Evolutionary conservation across 2,113 vertebrate genomes (phyloP).

Genomic region (Ariopsis seemanni): DNA sequence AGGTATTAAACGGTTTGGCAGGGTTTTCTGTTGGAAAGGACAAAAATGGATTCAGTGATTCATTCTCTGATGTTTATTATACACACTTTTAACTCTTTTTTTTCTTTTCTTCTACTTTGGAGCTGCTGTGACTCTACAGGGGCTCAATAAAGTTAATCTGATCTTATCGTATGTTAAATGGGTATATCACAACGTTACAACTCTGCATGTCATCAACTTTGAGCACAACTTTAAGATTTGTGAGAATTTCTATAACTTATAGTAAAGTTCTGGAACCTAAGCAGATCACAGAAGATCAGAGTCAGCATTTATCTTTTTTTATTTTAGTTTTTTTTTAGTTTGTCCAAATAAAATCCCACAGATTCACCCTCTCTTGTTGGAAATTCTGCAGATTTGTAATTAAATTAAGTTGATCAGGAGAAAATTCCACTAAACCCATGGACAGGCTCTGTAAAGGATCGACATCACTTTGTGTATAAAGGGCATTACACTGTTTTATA

Average conservation of each 20-base stretch:
- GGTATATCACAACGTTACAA: not conserved
- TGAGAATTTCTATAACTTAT: not conserved
- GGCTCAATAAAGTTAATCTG: too few species aligned
- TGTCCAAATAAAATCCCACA: not conserved
- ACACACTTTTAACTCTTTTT: too few species aligned
- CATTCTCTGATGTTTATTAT: too few species aligned
- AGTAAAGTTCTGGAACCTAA: not conserved
- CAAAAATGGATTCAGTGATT: too few species aligned
- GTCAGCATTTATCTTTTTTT: not conserved
- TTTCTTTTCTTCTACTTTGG: too few species aligned
- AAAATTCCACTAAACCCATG: not conserved
- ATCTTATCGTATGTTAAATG: too few species aligned
- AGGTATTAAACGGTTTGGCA: too few species aligned
- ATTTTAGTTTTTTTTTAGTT: not conserved
- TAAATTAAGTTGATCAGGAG: not conserved
- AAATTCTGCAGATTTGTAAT: not conserved
- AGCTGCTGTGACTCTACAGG: too few species aligned
- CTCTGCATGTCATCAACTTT: not conserved
- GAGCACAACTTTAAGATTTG: not conserved
- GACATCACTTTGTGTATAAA: too few species aligned
- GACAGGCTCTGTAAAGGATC: not conserved
- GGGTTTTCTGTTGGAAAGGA: too few species aligned
- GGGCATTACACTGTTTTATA: not conserved
- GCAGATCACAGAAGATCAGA: not conserved
- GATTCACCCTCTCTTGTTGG: not conserved